phyloP scores from a whole-genome alignment of 1,140 invertebrate genomes.

The Drosophila elegans region DNA sequence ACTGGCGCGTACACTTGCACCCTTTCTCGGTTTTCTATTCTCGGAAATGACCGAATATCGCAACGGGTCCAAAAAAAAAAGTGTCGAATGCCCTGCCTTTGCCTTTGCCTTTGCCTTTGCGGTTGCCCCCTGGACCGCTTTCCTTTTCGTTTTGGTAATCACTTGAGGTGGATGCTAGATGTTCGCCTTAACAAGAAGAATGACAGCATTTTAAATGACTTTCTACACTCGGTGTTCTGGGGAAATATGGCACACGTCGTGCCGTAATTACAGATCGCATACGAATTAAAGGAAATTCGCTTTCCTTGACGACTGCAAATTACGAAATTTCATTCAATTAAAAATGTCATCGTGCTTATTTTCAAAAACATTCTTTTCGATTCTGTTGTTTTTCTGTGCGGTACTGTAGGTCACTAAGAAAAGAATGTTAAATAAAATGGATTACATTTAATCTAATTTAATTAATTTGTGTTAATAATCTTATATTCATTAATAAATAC shows the following conservation, averaged over 20 bases:
- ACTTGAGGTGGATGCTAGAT: constrained; percentile 20
- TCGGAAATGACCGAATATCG: constrained; percentile 39
- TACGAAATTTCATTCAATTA: background rate
- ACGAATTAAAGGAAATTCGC: constrained; percentile 2
- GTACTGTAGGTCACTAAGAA: too few relatives aligned
- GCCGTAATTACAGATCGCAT: constrained; percentile 5
- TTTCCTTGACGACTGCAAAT: background rate
- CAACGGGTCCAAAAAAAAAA: constrained; percentile 23
- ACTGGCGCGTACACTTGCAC: constrained; percentile 39
- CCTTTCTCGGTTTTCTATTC: constrained; percentile 36
- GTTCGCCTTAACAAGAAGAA: constrained; percentile 31
- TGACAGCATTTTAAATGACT: constrained; percentile 45
- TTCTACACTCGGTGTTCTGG: constrained; percentile 14
- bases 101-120: constrained; percentile 2
- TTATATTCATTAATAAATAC: too few relatives aligned
- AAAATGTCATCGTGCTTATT: background rate
- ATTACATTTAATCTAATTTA: too few relatives aligned
- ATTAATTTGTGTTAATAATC: too few relatives aligned
- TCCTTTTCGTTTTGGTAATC: constrained; percentile 26
- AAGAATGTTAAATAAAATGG: too few relatives aligned
- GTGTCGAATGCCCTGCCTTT: background rate
- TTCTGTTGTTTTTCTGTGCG: background rate
- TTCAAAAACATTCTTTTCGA: background rate
- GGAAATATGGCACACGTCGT: constrained; percentile 39
- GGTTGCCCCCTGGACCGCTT: constrained; percentile 37